Base-by-base conservation (phyloP, 2,888 invertebrate species). In the Stratiomys singularior region DNA sequence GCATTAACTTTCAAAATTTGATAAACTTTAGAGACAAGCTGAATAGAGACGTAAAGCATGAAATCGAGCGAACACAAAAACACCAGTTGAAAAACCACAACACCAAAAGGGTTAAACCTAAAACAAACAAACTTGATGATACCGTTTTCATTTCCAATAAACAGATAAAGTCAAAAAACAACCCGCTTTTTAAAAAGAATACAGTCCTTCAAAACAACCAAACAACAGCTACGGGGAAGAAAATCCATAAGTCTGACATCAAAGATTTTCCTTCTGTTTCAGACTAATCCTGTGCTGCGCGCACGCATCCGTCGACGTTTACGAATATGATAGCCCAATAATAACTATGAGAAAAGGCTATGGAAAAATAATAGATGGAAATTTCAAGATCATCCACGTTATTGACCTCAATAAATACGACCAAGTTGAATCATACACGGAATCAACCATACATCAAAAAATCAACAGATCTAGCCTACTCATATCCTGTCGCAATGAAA, bases 1-100 rank as follows among this genome's bases (percentile, higher is more conserved):
- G 71, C 2, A 46, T 76, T 4, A 78, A 78, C 30, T 78, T 37
- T 58, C 78, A 78, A 58, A 69, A 76, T 18, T 23, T 78, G 2
- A 1, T 52, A 25, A 18, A 71, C 23, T 71, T 71, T 28, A 23
- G 23, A n/a, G 23, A 18, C 25, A 71, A 52, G 47, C 21, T 71
- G 23, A 71, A 71, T 52, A 15, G 27, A 25, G 18, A 71, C 47
- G 13, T 71, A 4, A 71, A 71, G 27, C 13, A 52, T 11, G 71
- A 71, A 52, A 71, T 71, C 7, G 2, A n/a, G 28, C 13, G 52
- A 25, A 71, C 47, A 25, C 71, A 71, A 28, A 25, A 71, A 18
- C 28, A 44, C 9, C 37, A 67, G 18, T 21, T 67, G 9, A 46
- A 0, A n/a, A 44, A 37, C 21, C 67, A 67, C 23, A 67, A 67